These are phyloP conservation scores for Galerucella calmariensis DNA, from an alignment of 2,888 invertebrate genomes.

Conservation along the genomic window DNA sequence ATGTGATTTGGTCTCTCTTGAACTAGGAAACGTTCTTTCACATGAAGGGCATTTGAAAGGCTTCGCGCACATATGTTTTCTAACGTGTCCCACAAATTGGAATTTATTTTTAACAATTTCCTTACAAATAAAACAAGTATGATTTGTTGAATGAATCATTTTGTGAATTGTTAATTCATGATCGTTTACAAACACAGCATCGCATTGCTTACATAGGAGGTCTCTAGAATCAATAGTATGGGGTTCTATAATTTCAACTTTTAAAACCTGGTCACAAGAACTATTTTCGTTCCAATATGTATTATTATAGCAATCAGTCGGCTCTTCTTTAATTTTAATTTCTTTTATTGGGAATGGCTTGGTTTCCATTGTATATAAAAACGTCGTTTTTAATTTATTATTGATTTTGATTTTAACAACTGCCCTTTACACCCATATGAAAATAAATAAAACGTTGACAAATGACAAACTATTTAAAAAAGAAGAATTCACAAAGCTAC, in stretches of 20 bases:
- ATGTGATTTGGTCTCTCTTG: constrained; percentile 47
- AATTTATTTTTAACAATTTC: constrained; percentile 47
- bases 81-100: constrained; percentile 47
- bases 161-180: constrained; percentile 43
- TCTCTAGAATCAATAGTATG: constrained; percentile 27
- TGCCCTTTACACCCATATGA: neutral
- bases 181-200: constrained; percentile 42
- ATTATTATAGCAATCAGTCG: constrained; percentile 27
- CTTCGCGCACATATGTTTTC: constrained; percentile 47
- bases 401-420: neutral
- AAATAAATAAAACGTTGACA: no score
- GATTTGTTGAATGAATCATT: constrained; percentile 46
- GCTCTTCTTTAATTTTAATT: constrained; percentile 32
- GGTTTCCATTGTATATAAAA: constrained; percentile 20
- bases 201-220: constrained; percentile 38
- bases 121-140: constrained; percentile 46
- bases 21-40: constrained; percentile 43
- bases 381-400: neutral
- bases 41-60: constrained; percentile 47
- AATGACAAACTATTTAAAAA: neutral
- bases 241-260: constrained; percentile 40
- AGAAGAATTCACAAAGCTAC: neutral
- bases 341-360: constrained; percentile 4
- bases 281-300: constrained; percentile 35
- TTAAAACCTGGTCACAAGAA: constrained; percentile 35